Conservation (phyloP, 92 coral and sea anemone species). For the Epizoanthus rinbou region DNA sequence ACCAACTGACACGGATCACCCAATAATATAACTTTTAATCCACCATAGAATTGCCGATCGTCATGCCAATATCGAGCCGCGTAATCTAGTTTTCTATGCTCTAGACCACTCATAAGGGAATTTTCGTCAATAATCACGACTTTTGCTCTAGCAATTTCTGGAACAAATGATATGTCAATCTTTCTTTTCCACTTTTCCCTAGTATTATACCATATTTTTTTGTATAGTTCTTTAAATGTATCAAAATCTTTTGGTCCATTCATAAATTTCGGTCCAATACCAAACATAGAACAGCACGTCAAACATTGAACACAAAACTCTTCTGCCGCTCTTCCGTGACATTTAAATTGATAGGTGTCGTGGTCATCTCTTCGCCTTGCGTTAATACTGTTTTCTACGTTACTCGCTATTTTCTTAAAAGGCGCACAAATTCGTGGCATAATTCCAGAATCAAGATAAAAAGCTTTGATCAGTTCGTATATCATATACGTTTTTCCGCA, state of each 20-base stretch:
- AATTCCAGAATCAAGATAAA: not conserved
- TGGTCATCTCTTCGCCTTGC: not conserved
- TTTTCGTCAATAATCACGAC: not conserved
- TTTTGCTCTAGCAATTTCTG: not conserved
- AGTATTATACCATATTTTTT: too few relatives aligned
- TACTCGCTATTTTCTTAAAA: not conserved
- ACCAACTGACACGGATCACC: constrained; percentile 13
- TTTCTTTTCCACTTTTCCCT: too few relatives aligned
- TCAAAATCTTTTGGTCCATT: too few relatives aligned
- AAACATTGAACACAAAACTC: too few relatives aligned
- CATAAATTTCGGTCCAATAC: too few relatives aligned
- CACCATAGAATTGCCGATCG: not conserved
- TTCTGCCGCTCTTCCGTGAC: too few relatives aligned
- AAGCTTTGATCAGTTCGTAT: not conserved
- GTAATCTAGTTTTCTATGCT: not conserved
- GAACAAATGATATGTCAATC: too few relatives aligned
- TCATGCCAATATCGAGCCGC: not conserved
- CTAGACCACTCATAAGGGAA: not conserved
- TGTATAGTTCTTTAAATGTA: too few relatives aligned
- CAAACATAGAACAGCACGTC: too few relatives aligned
- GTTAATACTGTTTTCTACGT: not conserved
- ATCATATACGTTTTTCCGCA: constrained; percentile 12
- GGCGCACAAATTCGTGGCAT: not conserved
- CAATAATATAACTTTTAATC: not conserved
- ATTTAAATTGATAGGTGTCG: too few relatives aligned